phyloP scores from a whole-genome alignment of 2,113 vertebrate genomes.

The Pithys albifrons region DNA sequence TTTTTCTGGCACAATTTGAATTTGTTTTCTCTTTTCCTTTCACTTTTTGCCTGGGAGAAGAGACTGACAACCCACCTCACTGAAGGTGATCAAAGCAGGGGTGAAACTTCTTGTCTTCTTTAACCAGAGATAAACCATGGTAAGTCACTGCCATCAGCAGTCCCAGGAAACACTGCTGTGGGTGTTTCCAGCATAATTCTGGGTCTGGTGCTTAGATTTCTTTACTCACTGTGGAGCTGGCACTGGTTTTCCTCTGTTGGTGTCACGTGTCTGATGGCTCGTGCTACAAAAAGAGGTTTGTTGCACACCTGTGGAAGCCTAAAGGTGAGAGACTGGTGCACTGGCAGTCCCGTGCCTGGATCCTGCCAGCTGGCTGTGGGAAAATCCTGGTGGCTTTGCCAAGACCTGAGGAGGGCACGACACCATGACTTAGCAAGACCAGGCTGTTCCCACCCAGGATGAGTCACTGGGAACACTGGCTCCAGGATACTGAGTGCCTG shows the following conservation, averaged over 20 bases:
- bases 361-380: neutral
- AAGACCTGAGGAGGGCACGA: accelerated
- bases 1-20: neutral
- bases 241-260: accelerated
- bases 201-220: neutral
- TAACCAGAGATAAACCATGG: neutral
- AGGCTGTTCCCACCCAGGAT: neutral
- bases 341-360: neutral
- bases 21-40: neutral
- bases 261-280: accelerated
- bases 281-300: neutral
- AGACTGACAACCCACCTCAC: neutral
- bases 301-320: neutral
- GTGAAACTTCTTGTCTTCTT: neutral
- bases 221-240: neutral
- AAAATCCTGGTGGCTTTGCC: neutral
- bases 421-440: neutral
- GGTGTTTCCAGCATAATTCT: neutral
- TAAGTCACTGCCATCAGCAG: neutral
- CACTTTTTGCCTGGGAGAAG: neutral
- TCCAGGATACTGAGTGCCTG: neutral
- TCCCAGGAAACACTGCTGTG: neutral
- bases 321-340: accelerated
- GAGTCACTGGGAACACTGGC: neutral
- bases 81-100: neutral